phyloP scores from a whole-genome alignment of 2,113 vertebrate species.

The Aspiorhynchus laticeps region DNA sequence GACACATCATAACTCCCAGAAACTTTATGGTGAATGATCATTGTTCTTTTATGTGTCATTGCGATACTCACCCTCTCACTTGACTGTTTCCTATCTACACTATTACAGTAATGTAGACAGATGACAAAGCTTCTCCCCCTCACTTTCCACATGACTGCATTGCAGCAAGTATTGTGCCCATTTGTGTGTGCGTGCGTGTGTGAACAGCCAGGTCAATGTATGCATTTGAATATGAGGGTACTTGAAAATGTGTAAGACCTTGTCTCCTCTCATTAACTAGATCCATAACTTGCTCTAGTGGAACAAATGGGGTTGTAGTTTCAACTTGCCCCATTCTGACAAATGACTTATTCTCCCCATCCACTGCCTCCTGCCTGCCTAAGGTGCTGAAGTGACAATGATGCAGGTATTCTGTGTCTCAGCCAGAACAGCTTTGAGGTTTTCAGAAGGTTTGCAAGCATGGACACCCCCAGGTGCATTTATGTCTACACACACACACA shows the following conservation, averaged over 20 bases:
- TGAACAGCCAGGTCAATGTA: conserved; percentile 24
- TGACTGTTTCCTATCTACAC: conserved; percentile 8
- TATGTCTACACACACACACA: conserved; percentile 64
- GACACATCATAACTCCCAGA: conserved; percentile 2
- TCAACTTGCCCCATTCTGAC: conserved; percentile 44
- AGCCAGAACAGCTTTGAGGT: conserved; percentile 47
- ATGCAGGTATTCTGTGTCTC: conserved; percentile 58
- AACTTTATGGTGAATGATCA: conserved; percentile 39
- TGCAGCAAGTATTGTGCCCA: not conserved
- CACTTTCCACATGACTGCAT: not conserved
- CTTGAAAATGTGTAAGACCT: conserved; percentile 16
- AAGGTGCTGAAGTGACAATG: conserved; percentile 51
- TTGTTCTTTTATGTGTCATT: conserved; percentile 34
- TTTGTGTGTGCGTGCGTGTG: conserved; percentile 23
- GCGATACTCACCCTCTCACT: conserved; percentile 16
- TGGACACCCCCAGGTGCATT: conserved; percentile 74
- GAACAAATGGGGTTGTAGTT: conserved; percentile 50
- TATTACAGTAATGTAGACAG: conserved; percentile 22
- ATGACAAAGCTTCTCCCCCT: conserved; percentile 22
- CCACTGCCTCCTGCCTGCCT: conserved; percentile 41
- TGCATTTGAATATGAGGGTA: conserved; percentile 37
- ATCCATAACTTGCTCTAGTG: conserved; percentile 33
- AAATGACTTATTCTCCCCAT: conserved; percentile 44
- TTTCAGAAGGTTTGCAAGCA: conserved; percentile 52
- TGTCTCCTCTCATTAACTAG: conserved; percentile 40